A percentile compares a stretch with the other conserved stretches of the same genome.
Conservation (phyloP, 2,797 vertebrate genomes). For the Discoglossus pictus region DNA sequence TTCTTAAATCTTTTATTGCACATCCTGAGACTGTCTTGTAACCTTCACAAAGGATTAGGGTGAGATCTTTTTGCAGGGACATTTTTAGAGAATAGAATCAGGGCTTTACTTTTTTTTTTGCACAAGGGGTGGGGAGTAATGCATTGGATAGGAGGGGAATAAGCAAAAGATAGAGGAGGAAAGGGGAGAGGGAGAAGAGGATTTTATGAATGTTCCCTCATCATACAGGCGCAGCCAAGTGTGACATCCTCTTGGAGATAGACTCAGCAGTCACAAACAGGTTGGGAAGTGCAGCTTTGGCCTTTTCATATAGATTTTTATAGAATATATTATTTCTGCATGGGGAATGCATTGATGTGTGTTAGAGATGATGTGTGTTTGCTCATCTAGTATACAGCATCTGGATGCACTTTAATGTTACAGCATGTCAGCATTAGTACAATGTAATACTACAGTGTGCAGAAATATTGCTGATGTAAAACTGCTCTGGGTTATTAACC, state of each 20-base stretch:
- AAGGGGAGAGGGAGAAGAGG: conserved; percentile 1
- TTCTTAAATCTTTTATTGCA: conserved; percentile 24
- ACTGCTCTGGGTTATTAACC: background rate
- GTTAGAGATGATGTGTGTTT: background rate
- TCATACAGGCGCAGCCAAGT: conserved; percentile 49
- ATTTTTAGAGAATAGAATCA: background rate
- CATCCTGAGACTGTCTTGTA: conserved; percentile 15
- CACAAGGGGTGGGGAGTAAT: fast-evolving
- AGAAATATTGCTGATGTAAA: background rate
- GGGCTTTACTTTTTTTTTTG: too few species aligned
- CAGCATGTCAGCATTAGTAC: background rate
- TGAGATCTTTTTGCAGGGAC: background rate
- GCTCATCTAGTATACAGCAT: background rate
- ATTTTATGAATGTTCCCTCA: conserved; percentile 55
- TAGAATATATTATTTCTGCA: background rate
- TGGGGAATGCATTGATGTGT: background rate
- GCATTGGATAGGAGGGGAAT: background rate
- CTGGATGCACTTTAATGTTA: conserved; percentile 1
- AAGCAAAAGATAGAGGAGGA: background rate
- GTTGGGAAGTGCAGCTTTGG: background rate
- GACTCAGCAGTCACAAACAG: conserved; percentile 1
- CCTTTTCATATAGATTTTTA: background rate
- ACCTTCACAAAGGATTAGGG: conserved; percentile 42
- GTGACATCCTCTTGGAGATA: conserved; percentile 32
- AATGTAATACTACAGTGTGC: background rate